Base-by-base conservation (phyloP, 2,797 vertebrate species). In the Oophaga sylvatica region DNA sequence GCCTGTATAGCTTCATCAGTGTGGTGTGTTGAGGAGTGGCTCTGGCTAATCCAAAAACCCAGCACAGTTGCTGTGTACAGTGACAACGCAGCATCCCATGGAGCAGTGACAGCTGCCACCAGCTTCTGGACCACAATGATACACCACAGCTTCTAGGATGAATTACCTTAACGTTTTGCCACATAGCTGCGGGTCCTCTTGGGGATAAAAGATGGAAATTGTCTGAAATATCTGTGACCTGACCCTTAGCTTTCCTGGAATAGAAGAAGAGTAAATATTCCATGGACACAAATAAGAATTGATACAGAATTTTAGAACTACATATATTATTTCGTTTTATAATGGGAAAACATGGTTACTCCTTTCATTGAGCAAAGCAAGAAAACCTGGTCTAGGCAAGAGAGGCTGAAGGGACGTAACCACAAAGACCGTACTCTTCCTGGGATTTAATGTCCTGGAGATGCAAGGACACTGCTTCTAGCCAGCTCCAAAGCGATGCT, bases 401-500 rank as follows among this genome's bases (percentile, higher is more conserved):
- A 68, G n/a, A 79, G 71, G 56, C 73, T 73, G 17, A 35, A 80
- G 67, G 67, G 80, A 75, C n/a, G 15, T 73, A 60, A 48, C 45
- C 29, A 67, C 59, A 16, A 15, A 80, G 29, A 70, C 79, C 78
- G 41, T 16, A 13, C 65, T 22, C 26, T 70, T 70, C 60, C 13
- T 60, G 35, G 81, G 56, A 45, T 35, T 65, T 45, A 48, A 87
- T 83, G 83, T 68, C 41, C 77, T 35, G 80, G 85, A 83, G 57
- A 84, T 90, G 82, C 29, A 41, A 73, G 57, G 75, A 63, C 90
- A 80, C 89, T 90, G 84, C 86, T 90, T 80, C 80, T 65, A n/a
- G 70, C 84, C 91, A 85, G 91, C 90, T 90, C 89, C 91, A 63
- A 90, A 92, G 89, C 90, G 79, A 96, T 95, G 95, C 91, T 91